phyloP scores from a whole-genome alignment of 2,888 invertebrate genomes.

The Actias luna region DNA sequence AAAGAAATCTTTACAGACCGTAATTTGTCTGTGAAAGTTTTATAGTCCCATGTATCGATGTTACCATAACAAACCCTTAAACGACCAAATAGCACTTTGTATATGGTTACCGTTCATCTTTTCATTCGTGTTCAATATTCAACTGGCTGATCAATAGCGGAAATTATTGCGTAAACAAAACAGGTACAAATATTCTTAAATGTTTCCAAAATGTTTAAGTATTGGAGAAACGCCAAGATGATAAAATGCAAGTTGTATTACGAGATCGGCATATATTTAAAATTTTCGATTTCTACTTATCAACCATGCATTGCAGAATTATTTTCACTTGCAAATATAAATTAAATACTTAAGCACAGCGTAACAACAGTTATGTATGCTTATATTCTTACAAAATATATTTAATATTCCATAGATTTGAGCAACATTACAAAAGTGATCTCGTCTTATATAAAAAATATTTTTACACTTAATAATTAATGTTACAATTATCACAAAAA shows the following conservation, averaged over 20 bases:
- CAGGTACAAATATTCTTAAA: conserved; percentile 24
- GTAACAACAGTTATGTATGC: conserved; percentile 12
- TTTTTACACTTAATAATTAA: no score
- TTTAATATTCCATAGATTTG: neutral
- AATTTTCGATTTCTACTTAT: conserved; percentile 75
- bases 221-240: conserved; percentile 39
- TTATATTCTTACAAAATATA: conserved; percentile 7
- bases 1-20: conserved; percentile 64
- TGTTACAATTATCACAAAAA: no score
- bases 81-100: conserved; percentile 4
- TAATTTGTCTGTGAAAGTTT: conserved; percentile 71
- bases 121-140: neutral
- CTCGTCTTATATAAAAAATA: no score
- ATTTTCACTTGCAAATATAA: conserved; percentile 66
- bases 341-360: conserved; percentile 30
- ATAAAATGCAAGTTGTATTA: conserved; percentile 44
- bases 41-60: conserved; percentile 43
- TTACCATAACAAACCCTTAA: conserved; percentile 24
- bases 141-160: neutral
- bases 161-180: conserved; percentile 22
- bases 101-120: neutral
- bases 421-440: conserved; percentile 6
- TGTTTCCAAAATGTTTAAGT: conserved; percentile 31
- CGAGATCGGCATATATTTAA: conserved; percentile 59
- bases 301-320: conserved; percentile 56